phyloP scores from a whole-genome alignment of 2,888 invertebrate species.

The Eristalis tenax region DNA sequence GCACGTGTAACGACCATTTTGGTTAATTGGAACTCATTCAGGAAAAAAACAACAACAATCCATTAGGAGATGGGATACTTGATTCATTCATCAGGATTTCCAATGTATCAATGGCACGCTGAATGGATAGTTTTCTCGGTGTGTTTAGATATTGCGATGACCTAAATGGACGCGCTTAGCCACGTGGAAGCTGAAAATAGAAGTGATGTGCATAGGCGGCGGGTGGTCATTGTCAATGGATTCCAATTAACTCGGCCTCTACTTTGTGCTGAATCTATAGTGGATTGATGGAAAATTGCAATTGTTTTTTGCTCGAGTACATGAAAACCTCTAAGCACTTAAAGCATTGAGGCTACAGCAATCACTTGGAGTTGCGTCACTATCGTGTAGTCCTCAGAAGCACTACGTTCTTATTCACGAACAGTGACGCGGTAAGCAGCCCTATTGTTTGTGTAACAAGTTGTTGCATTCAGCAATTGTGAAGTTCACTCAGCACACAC shows the following conservation, averaged over 20 bases:
- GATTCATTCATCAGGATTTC: neutral
- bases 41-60: neutral
- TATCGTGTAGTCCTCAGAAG: neutral
- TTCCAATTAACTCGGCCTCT: neutral
- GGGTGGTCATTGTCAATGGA: neutral
- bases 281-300: neutral
- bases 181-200: neutral
- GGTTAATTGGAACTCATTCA: conserved; percentile 1
- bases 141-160: neutral
- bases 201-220: neutral
- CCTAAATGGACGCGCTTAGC: neutral
- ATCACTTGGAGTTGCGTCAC: neutral
- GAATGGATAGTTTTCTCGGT: neutral
- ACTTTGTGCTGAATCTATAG: neutral
- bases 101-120: neutral
- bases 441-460: neutral
- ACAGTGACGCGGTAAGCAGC: neutral
- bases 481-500: neutral
- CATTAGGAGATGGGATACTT: neutral
- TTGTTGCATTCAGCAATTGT: neutral
- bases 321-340: neutral
- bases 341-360: neutral
- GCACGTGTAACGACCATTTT: conserved; percentile 1
- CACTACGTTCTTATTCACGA: neutral
- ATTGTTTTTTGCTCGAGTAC: neutral